Evolutionary conservation across 2,888 invertebrate species (phyloP).

Genomic region (Napeogenes inachia): DNA sequence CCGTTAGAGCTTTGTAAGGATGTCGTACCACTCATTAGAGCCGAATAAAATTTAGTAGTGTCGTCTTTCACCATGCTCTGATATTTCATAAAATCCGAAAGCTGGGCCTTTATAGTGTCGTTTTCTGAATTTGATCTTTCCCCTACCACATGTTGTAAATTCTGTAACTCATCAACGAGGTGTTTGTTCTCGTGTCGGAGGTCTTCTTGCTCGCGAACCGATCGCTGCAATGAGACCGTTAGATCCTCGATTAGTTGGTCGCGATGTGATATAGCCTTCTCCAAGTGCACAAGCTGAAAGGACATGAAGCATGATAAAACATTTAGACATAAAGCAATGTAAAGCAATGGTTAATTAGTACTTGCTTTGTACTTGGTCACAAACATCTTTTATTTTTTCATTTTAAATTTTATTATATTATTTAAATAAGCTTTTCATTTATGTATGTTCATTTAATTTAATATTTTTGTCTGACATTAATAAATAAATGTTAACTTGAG

Average conservation of each 20-base stretch:
- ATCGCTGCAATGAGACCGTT: conserved; percentile 82
- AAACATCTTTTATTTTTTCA: no score
- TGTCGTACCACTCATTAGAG: conserved; percentile 61
- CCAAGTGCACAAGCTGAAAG: conserved; percentile 84
- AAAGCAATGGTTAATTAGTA: no score
- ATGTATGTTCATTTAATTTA: not conserved
- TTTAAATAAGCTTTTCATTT: no score
- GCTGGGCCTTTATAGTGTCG: conserved; percentile 62
- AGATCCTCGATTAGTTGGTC: conserved; percentile 85
- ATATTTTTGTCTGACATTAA: conserved; percentile 7
- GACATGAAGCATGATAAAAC: conserved; percentile 54
- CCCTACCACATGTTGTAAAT: conserved; percentile 59
- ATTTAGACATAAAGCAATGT: conserved; percentile 23
- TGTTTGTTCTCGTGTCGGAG: conserved; percentile 79
- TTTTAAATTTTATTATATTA: no score
- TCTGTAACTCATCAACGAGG: conserved; percentile 77
- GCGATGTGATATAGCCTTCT: conserved; percentile 81
- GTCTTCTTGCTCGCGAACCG: conserved; percentile 78
- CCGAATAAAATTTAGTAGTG: conserved; percentile 62
- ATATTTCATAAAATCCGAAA: conserved; percentile 70
- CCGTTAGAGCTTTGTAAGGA: conserved; percentile 64
- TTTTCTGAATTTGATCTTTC: conserved; percentile 56
- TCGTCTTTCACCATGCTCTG: conserved; percentile 66
- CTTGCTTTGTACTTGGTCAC: no score
- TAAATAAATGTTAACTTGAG: conserved; percentile 8